phyloP scores from a whole-genome alignment of 2,888 invertebrate species.

The Agonopterix alstromeriana region DNA sequence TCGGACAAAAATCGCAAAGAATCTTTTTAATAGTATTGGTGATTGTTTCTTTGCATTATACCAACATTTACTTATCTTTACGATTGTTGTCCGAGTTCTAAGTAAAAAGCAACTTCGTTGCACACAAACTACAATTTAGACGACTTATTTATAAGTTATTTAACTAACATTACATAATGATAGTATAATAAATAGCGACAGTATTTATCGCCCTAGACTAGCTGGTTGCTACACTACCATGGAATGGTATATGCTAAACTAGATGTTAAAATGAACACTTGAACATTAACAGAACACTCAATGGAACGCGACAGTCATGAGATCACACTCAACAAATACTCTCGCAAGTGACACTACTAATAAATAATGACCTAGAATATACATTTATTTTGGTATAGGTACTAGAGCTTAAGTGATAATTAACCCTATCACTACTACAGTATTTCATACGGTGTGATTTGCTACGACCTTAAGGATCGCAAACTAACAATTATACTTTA shows the following conservation, averaged over 20 bases:
- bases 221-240: constrained; percentile 54
- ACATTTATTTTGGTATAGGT: constrained; percentile 68
- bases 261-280: constrained; percentile 52
- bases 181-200: constrained; percentile 37
- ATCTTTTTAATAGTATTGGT: too few species aligned
- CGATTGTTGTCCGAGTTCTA: not conserved
- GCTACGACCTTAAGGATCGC: constrained; percentile 41
- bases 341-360: constrained; percentile 53
- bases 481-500: constrained; percentile 36
- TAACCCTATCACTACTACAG: constrained; percentile 31
- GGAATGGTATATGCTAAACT: constrained; percentile 53
- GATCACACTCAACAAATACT: constrained; percentile 64
- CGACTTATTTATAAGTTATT: constrained; percentile 15
- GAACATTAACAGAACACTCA: constrained; percentile 36
- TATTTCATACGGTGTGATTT: constrained; percentile 41
- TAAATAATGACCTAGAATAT: constrained; percentile 70
- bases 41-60: too few species aligned
- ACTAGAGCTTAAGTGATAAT: constrained; percentile 56
- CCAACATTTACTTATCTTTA: too few species aligned
- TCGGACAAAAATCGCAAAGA: too few species aligned
- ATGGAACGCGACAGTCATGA: constrained; percentile 53
- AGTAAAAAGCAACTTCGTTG: constrained; percentile 55
- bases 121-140: constrained; percentile 32
- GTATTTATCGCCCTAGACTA: constrained; percentile 59
- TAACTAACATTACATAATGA: constrained; percentile 24